These are phyloP conservation scores for Apaloderma vittatum DNA, from an alignment of 2,113 vertebrate genomes.

Conservation along the genomic window DNA sequence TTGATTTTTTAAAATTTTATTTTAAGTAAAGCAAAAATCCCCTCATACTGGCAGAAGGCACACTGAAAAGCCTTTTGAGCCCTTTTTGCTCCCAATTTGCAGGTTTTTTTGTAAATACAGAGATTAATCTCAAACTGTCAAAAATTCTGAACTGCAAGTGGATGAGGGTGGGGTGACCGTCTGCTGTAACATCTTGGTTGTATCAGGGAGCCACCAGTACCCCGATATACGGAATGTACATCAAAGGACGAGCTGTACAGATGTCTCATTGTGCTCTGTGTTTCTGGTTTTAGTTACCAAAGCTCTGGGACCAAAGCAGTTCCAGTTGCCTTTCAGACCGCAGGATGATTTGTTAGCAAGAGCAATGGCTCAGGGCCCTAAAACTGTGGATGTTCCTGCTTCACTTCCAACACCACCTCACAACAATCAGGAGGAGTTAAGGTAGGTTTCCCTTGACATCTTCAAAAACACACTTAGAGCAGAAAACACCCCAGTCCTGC, in stretches of 20 bases:
- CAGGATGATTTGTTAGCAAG: slow-evolving; percentile 88
- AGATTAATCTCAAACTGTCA: background rate
- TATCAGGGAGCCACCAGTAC: background rate
- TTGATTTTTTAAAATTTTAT: background rate
- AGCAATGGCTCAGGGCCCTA: slow-evolving; percentile 87
- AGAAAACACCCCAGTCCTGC: background rate
- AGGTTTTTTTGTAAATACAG: background rate
- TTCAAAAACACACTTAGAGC: background rate
- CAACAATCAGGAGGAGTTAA: slow-evolving; percentile 95
- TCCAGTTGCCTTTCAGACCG: slow-evolving; percentile 89
- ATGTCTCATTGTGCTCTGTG: background rate
- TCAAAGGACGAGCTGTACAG: background rate
- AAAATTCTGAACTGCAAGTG: background rate
- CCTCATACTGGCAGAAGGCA: background rate
- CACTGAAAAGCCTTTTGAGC: background rate
- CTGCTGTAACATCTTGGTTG: background rate
- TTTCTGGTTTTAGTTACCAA: slow-evolving; percentile 86
- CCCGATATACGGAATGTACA: background rate
- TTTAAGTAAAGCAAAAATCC: background rate
- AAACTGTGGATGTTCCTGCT: slow-evolving; percentile 94
- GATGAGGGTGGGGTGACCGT: background rate
- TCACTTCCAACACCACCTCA: slow-evolving; percentile 97
- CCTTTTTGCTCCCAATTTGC: background rate
- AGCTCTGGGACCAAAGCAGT: slow-evolving; percentile 89
- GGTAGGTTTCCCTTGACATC: slow-evolving; percentile 75